Base-by-base conservation (phyloP, 2,888 invertebrate species). In the Didymodactylos carnosus region DNA sequence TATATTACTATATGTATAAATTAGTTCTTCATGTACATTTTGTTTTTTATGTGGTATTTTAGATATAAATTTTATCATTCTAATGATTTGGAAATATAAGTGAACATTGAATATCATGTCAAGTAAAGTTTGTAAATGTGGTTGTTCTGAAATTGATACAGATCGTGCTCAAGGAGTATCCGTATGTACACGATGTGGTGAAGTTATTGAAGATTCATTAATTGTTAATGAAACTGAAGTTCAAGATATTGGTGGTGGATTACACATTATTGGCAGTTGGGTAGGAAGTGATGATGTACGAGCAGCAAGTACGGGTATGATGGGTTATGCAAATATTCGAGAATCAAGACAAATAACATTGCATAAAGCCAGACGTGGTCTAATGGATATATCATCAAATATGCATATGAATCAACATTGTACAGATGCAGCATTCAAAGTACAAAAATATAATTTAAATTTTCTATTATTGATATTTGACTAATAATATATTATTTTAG, bases 191-290 rank as follows among this genome's bases (percentile, higher is more conserved):
- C 89, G 89, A 80, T 98, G 98, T 85, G 98, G 97, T 39, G 89
- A 91, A 11, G 97, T 98, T 2, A 85, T 98, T 23, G 95, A 97
- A 82, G 94, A 95, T 80, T 92, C 91, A 79, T 89, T 93, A 73
- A 97, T 98, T 80, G 94, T 98, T 35, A 91, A 92, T 3, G 95
- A 97, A 83, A 89, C 95, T 35, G 92, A 94, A 83, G 98, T 95
- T 81, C 91, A 92, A 83, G 97, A 98, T 82, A 89, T 90, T 81
- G 88, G 90, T 13, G 89, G 89, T 80, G 90, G 90, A 14, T 87
- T 89, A 71, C 89, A 89, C 76, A 91, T 92, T 23, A 88, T 94
- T 77, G 95, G 95, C 39, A 93, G 93, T 82, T 94, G 93, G 85
- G 94, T 93, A 0, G 90, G 92, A 6, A 89, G 89, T 5, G 93